Base-by-base conservation (phyloP, 1,140 invertebrate species). In the Atta texana region DNA sequence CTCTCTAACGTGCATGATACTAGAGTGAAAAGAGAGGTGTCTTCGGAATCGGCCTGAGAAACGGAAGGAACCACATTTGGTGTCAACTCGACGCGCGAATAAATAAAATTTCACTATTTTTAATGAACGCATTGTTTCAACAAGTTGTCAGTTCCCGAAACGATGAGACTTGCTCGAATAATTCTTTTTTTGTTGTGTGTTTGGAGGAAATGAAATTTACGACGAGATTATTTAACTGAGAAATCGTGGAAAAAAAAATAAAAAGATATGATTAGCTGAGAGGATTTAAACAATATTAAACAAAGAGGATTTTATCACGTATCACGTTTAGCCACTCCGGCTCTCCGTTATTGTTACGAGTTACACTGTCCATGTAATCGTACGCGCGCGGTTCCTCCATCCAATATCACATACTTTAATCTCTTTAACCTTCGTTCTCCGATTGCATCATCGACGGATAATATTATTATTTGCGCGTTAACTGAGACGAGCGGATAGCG, bases 1-100 rank as follows among this genome's bases (percentile, higher is more conserved):
- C 89, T 90, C 75, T 85, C 86, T 51, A 84, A 87, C 78, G 53
- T 66, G 64, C 74, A n/a, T 21, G 39, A 74, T 34, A 55, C 66
- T 7, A 53, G 34, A 34, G 51, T 55, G 44, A 44, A 69, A 64
- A 59, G 55, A 85, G 88, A 86, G 57, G 66, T 80, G 61, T 28
- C 76, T 55, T 64, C 44, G 57, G 59, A 21, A 78, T 61, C 76
- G 87, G 28, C 39, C 44, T 86, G 57, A 84, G 57, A 89, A 69
- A 76, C 53, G 53, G n/a, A 31, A 64, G 24, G 12, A 55, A 71
- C 18, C 39, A 12, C 51, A 31, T 57, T 57, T 12, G 34, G 14
- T 49, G 39, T 61, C 39, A 74, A 74, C 31, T 72, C n/a, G n/a
- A n/a, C 59, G 24, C 44, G 59, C 59, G 63, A 49, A 74, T 63